Evolutionary conservation across 2,797 vertebrate species (phyloP).

Genomic region (Dipus sagitta): DNA sequence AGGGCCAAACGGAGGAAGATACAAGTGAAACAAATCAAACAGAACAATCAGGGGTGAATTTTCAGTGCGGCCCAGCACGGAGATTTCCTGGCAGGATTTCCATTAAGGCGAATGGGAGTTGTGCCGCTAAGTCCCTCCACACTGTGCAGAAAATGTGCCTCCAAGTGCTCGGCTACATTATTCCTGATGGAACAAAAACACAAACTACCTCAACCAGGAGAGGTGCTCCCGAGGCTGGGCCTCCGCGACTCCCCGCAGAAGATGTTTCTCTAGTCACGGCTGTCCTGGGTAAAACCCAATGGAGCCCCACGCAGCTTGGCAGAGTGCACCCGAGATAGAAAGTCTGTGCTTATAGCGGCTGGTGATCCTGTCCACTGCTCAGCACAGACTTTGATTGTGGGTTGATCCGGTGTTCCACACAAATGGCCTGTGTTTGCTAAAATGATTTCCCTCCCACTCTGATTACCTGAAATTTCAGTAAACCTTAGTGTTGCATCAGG

Average conservation of each 20-base stretch:
- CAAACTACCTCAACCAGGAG: slow-evolving; percentile 63
- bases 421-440: slow-evolving; percentile 74
- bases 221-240: slow-evolving; percentile 40
- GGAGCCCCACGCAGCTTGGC: not conserved
- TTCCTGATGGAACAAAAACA: slow-evolving; percentile 77
- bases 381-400: slow-evolving; percentile 67
- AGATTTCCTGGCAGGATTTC: slow-evolving; percentile 82
- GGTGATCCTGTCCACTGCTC: not conserved
- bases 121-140: slow-evolving; percentile 79
- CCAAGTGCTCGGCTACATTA: slow-evolving; percentile 79
- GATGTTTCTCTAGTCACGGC: slow-evolving; percentile 46
- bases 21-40: slow-evolving; percentile 82
- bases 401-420: slow-evolving; percentile 41
- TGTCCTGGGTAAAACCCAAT: slow-evolving; percentile 42
- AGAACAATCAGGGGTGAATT: slow-evolving; percentile 80
- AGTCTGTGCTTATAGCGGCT: slow-evolving; percentile 2
- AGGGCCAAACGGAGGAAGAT: slow-evolving; percentile 69
- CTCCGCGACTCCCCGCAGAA: slow-evolving; percentile 52
- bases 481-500: slow-evolving; percentile 65
- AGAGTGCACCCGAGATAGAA: not conserved
- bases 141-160: slow-evolving; percentile 83
- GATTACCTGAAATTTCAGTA: slow-evolving; percentile 78
- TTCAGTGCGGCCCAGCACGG: slow-evolving; percentile 72
- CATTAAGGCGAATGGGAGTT: slow-evolving; percentile 82
- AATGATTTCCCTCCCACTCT: slow-evolving; percentile 62